These are phyloP conservation scores for Hybognathus amarus DNA, from an alignment of 2,797 vertebrate genomes.

Conservation along the genomic window DNA sequence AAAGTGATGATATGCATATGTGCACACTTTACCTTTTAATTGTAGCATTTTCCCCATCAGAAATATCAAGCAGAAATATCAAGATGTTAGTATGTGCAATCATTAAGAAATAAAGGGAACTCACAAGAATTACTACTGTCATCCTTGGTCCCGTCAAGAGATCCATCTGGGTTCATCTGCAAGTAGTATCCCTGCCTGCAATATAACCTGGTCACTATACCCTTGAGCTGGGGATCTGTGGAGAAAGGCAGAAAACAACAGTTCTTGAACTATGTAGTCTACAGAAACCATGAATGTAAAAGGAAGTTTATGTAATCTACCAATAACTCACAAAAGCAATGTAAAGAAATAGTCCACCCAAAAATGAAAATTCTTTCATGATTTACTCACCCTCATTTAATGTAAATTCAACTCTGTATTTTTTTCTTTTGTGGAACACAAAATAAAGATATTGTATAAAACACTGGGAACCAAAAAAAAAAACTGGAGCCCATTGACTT, in stretches of 20 bases:
- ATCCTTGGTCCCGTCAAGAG: conserved; percentile 99
- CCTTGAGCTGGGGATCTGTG: conserved; percentile 99
- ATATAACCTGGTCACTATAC: conserved; percentile 99
- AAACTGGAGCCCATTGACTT: not conserved
- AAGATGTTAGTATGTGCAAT: not conserved
- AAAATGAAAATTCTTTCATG: not conserved
- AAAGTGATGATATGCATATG: conserved; percentile 23
- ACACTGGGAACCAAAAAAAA: not conserved
- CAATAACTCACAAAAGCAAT: not conserved
- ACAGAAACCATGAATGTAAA: not conserved
- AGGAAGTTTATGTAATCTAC: not conserved
- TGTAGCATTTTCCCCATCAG: not conserved
- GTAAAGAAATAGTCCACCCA: not conserved
- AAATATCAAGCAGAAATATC: conserved; percentile 1
- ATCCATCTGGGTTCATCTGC: conserved; percentile 99
- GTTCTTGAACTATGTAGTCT: not conserved
- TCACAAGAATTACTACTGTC: conserved; percentile 99
- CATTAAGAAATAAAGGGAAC: conserved; percentile 61
- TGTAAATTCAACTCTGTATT: not conserved
- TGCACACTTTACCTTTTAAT: not conserved
- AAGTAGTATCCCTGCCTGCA: conserved; percentile 99
- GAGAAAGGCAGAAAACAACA: conserved; percentile 45
- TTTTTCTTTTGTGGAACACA: not conserved
- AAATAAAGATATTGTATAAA: not conserved
- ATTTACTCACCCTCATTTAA: not conserved